A percentile compares a stretch with the other conserved stretches of the same genome.
Evolutionary conservation across 2,888 invertebrate species (phyloP).

Genomic region (Bursaphelenchus okinawaensis): DNA sequence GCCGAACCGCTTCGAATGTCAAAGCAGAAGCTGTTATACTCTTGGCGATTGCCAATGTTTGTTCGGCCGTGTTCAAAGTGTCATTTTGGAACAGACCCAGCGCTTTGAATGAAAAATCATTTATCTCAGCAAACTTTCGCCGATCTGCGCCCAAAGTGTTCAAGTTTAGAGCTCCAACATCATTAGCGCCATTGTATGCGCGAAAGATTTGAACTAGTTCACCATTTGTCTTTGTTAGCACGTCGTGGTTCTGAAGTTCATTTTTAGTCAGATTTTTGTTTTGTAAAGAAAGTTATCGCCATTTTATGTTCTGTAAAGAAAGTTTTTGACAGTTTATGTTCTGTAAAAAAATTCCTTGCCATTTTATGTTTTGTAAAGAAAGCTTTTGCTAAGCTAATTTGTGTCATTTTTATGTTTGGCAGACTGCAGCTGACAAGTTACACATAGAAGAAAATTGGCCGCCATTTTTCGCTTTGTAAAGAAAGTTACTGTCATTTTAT

Average conservation of each 20-base stretch:
- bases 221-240: neutral
- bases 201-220: neutral
- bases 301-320: neutral
- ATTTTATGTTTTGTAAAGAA: neutral
- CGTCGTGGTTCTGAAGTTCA: neutral
- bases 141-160: neutral
- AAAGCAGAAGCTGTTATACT: neutral
- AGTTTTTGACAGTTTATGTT: neutral
- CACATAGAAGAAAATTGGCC: too few relatives aligned
- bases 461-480: too few relatives aligned
- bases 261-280: too few relatives aligned
- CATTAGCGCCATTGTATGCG: neutral
- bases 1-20: neutral
- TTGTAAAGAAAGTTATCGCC: neutral
- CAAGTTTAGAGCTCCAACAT: neutral
- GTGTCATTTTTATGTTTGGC: too few relatives aligned
- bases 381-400: neutral
- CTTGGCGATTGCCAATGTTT: neutral
- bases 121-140: too few relatives aligned
- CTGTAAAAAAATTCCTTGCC: neutral
- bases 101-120: too few relatives aligned
- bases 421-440: too few relatives aligned
- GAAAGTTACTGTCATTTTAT: neutral
- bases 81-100: neutral
- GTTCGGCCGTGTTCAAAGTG: neutral